These are phyloP conservation scores for Drosophila niveifrons DNA, from an alignment of 2,888 invertebrate genomes.

Conservation along the genomic window DNA sequence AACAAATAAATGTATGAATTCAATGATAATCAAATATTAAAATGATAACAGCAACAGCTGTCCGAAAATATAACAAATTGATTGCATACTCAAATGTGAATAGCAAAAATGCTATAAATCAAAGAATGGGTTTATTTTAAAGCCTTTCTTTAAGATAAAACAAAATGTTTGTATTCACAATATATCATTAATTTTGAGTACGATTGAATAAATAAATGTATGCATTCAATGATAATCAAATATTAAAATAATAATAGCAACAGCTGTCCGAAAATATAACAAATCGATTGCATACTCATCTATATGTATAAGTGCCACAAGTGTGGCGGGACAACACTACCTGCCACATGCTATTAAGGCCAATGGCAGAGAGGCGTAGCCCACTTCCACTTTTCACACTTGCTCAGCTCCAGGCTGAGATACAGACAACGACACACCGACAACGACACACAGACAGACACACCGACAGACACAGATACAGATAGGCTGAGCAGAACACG, in stretches of 20 bases:
- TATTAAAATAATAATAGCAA: constrained; percentile 10
- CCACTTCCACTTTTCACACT: constrained; percentile 20
- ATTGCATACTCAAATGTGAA: too few species aligned
- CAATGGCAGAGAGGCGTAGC: not conserved
- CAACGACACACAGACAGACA: not conserved
- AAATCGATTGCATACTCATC: constrained; percentile 6
- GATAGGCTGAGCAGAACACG: not conserved
- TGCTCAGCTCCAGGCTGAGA: not conserved
- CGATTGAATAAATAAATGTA: not conserved
- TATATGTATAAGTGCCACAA: not conserved
- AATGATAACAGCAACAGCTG: not conserved
- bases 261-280: constrained; percentile 4
- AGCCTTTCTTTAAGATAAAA: too few species aligned
- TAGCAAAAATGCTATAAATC: too few species aligned
- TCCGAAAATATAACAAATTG: constrained; percentile 2
- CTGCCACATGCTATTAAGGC: constrained; percentile 18
- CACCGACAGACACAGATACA: not conserved
- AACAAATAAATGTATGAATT: constrained; percentile 1
- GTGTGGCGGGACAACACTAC: not conserved
- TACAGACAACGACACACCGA: not conserved
- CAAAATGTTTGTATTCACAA: not conserved
- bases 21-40: not conserved
- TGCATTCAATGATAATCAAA: constrained; percentile 11
- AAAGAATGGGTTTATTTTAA: too few species aligned
- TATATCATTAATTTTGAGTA: not conserved